Conservation (phyloP, 2,888 invertebrate genomes). For the Dolomedes plantarius region DNA sequence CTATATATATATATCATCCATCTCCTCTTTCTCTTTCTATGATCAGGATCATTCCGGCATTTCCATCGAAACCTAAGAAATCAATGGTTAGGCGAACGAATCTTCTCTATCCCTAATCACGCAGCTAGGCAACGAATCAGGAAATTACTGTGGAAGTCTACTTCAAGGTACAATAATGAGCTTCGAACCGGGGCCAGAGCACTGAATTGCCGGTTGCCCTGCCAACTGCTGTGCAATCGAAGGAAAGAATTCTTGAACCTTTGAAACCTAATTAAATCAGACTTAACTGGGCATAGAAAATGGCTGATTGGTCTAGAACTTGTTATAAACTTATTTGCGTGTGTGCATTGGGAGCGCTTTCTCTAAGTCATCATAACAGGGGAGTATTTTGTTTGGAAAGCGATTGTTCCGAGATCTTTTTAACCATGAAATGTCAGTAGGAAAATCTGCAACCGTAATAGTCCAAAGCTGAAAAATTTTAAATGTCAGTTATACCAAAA, state of each 20-base stretch:
- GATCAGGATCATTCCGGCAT: neutral
- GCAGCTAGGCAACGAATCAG: slow-evolving; percentile 53
- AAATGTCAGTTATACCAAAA: too few relatives aligned
- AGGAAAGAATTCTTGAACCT: slow-evolving; percentile 12
- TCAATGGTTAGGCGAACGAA: slow-evolving; percentile 58
- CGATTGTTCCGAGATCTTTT: too few relatives aligned
- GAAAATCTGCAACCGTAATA: too few relatives aligned
- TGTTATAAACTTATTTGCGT: neutral
- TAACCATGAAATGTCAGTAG: too few relatives aligned
- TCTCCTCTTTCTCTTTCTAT: neutral
- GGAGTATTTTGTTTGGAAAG: neutral
- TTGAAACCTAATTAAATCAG: slow-evolving; percentile 18
- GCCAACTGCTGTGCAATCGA: neutral
- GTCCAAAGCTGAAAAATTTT: too few relatives aligned
- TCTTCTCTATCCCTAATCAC: slow-evolving; percentile 61
- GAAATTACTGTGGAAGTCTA: slow-evolving; percentile 51
- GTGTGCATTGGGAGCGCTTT: neutral
- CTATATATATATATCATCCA: neutral
- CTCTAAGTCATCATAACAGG: neutral
- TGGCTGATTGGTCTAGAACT: neutral
- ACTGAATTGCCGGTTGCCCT: slow-evolving; percentile 2
- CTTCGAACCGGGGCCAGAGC: slow-evolving; percentile 3
- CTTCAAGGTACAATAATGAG: slow-evolving; percentile 33
- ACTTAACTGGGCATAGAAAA: slow-evolving; percentile 12
- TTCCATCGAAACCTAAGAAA: slow-evolving; percentile 42